Percentiles rank a stretch among this genome's conserved stretches.
Evolutionary conservation across 2,797 vertebrate species (phyloP).

Genomic region (Balearica regulorum): DNA sequence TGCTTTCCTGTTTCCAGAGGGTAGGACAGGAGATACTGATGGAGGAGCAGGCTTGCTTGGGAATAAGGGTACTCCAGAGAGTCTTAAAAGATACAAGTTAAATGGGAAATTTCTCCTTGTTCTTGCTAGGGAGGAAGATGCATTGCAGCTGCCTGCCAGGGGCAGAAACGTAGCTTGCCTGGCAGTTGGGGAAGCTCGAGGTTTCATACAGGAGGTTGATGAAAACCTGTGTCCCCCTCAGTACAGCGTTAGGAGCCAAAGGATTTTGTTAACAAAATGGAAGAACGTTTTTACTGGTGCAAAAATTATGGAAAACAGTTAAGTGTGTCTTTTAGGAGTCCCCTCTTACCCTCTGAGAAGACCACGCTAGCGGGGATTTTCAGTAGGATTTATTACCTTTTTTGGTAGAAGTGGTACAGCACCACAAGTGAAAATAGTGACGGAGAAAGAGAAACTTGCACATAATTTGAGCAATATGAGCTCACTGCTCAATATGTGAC

Average conservation of each 20-base stretch:
- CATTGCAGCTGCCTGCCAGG: background rate
- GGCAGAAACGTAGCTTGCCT: background rate
- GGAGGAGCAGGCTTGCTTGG: background rate
- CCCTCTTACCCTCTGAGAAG: background rate
- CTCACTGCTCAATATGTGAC: background rate
- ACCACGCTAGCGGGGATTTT: background rate
- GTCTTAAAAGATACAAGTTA: background rate
- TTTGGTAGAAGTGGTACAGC: background rate
- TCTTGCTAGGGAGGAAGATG: background rate
- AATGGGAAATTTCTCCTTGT: background rate
- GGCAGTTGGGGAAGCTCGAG: background rate
- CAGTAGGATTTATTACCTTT: background rate
- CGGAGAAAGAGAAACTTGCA: background rate
- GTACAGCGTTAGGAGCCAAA: background rate
- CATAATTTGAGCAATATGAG: background rate
- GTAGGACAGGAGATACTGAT: background rate
- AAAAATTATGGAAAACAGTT: background rate
- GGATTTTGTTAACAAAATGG: background rate
- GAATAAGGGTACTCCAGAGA: background rate
- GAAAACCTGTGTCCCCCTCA: background rate
- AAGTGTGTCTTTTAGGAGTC: background rate
- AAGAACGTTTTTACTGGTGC: background rate
- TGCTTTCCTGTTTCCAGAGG: background rate
- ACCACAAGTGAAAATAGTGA: background rate
- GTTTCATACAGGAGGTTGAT: background rate